phyloP scores from a whole-genome alignment of 2,797 vertebrate genomes.

The Rhadinocentrus ornatus region DNA sequence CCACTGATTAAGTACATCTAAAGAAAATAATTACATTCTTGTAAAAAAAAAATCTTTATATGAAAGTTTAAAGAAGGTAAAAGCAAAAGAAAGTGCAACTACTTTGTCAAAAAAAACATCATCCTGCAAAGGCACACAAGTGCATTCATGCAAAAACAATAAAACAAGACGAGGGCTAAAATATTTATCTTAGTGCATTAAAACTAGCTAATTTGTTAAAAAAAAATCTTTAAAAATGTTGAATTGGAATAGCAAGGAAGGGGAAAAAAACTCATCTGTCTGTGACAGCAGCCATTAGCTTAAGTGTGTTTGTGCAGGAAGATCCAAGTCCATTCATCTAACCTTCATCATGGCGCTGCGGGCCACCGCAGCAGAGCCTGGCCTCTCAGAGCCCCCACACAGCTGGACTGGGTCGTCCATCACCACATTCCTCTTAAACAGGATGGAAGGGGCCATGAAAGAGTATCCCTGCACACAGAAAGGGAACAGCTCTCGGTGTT shows the following conservation, averaged over 20 bases:
- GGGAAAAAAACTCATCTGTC: constrained; percentile 31
- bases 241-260: constrained; percentile 11
- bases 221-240: constrained; percentile 17
- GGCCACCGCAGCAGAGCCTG: constrained; percentile 91
- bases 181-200: constrained; percentile 15
- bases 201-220: constrained; percentile 20
- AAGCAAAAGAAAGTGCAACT: not conserved
- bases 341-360: constrained; percentile 99
- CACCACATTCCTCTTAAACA: constrained; percentile 97
- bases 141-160: constrained; percentile 19
- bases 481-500: constrained; percentile 36
- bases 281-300: constrained; percentile 64
- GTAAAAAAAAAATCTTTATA: constrained; percentile 6
- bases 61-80: constrained; percentile 19
- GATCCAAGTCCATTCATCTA: constrained; percentile 61
- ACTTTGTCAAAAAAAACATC: constrained; percentile 7
- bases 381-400: constrained; percentile 88
- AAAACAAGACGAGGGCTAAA: constrained; percentile 28
- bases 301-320: constrained; percentile 63
- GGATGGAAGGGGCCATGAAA: constrained; percentile 97
- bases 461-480: constrained; percentile 91
- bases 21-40: no score
- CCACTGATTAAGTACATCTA: not conserved
- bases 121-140: constrained; percentile 5
- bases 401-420: constrained; percentile 92